Percentiles rank a stretch among this genome's conserved stretches.
Evolutionary conservation across 1,140 invertebrate species (phyloP).

Genomic region (Bilobella aurantiaca): DNA sequence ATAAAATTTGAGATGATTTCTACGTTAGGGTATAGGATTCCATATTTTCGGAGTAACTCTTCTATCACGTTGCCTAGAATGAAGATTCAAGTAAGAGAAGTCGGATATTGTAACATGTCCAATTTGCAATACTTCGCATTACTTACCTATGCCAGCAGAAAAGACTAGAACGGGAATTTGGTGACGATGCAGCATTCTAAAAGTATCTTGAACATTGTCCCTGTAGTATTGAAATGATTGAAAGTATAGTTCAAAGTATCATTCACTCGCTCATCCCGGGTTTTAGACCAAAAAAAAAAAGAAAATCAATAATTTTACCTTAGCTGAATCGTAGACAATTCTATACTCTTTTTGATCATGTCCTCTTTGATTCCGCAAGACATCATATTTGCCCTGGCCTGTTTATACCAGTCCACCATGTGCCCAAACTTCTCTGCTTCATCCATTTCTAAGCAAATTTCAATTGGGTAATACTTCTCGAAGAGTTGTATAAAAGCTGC

Average conservation of each 20-base stretch:
- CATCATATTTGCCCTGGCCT: slow-evolving; percentile 53
- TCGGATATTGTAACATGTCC: no score
- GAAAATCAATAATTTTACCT: slow-evolving; percentile 12
- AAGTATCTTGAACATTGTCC: slow-evolving; percentile 60
- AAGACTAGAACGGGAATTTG: slow-evolving; percentile 80
- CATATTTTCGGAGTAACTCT: slow-evolving; percentile 58
- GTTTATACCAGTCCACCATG: slow-evolving; percentile 81
- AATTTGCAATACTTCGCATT: no score
- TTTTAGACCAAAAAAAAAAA: no score
- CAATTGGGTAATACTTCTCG: slow-evolving; percentile 72
- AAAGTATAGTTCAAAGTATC: neutral
- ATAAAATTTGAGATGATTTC: slow-evolving; percentile 85
- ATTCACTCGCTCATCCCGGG: no score
- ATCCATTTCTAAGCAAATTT: slow-evolving; percentile 64
- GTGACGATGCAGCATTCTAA: slow-evolving; percentile 51
- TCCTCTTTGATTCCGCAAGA: slow-evolving; percentile 48
- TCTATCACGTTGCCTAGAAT: slow-evolving; percentile 72
- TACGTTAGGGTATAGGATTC: slow-evolving; percentile 55
- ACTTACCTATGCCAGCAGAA: slow-evolving; percentile 87
- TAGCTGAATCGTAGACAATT: slow-evolving; percentile 24
- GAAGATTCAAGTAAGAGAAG: no score
- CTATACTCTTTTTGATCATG: slow-evolving; percentile 50
- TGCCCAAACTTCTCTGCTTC: slow-evolving; percentile 60
- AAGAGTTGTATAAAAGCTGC: slow-evolving; percentile 48
- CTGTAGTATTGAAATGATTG: slow-evolving; percentile 45